Evolutionary conservation across 2,797 vertebrate genomes (phyloP).

Genomic region (Monodelphis domestica): DNA sequence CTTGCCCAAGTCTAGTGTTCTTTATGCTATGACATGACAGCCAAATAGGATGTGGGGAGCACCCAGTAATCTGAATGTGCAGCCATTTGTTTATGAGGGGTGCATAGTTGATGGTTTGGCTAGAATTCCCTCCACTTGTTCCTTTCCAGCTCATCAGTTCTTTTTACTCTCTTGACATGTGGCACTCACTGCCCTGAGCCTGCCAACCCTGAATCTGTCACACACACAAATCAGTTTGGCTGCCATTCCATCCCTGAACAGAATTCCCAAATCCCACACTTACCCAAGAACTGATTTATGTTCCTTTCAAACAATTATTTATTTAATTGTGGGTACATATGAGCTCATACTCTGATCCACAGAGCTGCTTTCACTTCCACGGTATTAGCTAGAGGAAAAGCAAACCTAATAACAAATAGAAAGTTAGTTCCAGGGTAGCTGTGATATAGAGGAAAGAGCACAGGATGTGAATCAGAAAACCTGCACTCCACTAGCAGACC

Average conservation of each 20-base stretch:
- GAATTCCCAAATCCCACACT: not conserved
- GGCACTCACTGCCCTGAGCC: not conserved
- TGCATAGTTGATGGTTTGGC: not conserved
- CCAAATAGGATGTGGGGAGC: not conserved
- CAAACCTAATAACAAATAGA: constrained; percentile 55
- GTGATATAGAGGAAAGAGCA: not conserved
- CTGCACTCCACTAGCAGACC: not conserved
- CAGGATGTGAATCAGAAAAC: not conserved
- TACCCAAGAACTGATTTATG: constrained; percentile 42
- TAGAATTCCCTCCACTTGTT: not conserved
- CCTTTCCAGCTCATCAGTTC: not conserved
- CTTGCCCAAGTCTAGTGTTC: not conserved
- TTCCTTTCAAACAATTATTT: constrained; percentile 36
- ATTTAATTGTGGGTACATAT: constrained; percentile 11
- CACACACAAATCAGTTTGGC: not conserved
- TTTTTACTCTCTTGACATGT: not conserved
- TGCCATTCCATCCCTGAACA: constrained; percentile 3
- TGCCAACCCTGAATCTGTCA: not conserved
- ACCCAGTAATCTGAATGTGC: not conserved
- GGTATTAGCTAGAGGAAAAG: constrained; percentile 54
- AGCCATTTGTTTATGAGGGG: not conserved
- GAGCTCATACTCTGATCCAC: constrained; percentile 11
- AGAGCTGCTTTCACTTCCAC: constrained; percentile 54
- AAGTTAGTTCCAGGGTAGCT: constrained; percentile 48
- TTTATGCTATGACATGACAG: not conserved